Conservation (phyloP, 2,797 vertebrate genomes). For the Liparis tanakae region DNA sequence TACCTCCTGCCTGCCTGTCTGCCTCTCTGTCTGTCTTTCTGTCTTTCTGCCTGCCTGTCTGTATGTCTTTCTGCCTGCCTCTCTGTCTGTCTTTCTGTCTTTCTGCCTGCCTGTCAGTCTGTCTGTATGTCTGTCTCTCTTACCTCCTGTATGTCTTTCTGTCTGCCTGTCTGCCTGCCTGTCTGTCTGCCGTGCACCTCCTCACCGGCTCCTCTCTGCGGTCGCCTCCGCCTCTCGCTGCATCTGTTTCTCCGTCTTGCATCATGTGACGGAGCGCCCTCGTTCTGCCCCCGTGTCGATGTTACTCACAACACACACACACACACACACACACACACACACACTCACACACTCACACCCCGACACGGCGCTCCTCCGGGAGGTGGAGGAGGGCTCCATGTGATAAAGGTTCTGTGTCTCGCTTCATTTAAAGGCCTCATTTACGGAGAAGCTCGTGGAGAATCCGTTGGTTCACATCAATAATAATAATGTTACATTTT, state of each 20-base stretch:
- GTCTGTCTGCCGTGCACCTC: not conserved
- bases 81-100: conserved; percentile 33
- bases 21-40: conserved; percentile 26
- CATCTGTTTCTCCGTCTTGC: conserved; percentile 74
- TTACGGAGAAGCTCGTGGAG: conserved; percentile 2
- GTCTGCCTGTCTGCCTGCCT: not conserved
- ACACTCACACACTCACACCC: too few species aligned
- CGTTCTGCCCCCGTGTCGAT: conserved; percentile 25
- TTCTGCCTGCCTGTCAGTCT: not conserved
- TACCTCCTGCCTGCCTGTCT: conserved; percentile 13
- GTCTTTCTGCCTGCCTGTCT: not conserved
- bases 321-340: too few species aligned
- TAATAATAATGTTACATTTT: not conserved
- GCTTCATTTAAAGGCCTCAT: conserved; percentile 5
- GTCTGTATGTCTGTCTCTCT: not conserved
- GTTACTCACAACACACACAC: too few species aligned
- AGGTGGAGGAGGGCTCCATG: conserved; percentile 6
- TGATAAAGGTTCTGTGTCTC: conserved; percentile 20
- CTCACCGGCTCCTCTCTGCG: conserved; percentile 36
- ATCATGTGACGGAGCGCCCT: conserved; percentile 58
- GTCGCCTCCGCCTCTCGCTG: conserved; percentile 46
- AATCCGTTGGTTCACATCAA: not conserved
- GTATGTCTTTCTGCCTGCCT: conserved; percentile 3
- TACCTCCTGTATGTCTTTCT: conserved; percentile 1
- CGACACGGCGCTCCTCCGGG: too few species aligned